phyloP scores from a whole-genome alignment of 64 coral and sea anemone species.

The Stichodactyla helianthus region DNA sequence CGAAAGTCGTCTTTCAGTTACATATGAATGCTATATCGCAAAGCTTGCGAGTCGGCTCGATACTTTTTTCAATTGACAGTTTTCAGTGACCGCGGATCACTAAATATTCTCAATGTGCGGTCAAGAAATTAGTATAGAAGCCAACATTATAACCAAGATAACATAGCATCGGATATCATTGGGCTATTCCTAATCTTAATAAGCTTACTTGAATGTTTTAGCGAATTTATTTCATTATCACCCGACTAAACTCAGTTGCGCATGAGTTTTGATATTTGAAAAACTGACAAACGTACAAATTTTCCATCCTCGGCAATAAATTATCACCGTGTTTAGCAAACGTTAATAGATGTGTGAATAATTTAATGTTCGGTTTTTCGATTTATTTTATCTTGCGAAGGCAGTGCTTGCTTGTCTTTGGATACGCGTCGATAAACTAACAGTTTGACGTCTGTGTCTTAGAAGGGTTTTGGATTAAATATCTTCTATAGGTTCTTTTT shows the following conservation, averaged over 20 bases:
- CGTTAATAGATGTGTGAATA: neutral
- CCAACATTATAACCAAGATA: slow-evolving; percentile 2
- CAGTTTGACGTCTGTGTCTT: neutral
- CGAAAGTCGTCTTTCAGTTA: neutral
- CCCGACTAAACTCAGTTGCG: neutral
- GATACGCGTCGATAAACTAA: neutral
- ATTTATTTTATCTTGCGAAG: neutral
- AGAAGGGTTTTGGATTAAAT: neutral
- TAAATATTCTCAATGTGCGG: neutral
- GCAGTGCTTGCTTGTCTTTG: neutral
- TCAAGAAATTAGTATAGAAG: neutral
- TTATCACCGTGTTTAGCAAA: neutral
- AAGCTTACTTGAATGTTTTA: neutral
- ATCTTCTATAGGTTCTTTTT: neutral
- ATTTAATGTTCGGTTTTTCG: neutral
- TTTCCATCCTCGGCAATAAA: neutral
- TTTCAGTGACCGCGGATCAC: neutral
- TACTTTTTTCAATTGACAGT: neutral
- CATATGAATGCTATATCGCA: neutral
- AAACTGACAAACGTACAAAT: neutral
- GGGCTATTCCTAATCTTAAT: slow-evolving; percentile 5
- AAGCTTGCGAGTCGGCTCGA: neutral
- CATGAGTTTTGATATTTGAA: neutral
- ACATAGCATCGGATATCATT: neutral
- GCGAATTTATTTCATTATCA: slow-evolving; percentile 18